Percentiles rank a stretch among this genome's conserved stretches.
These are phyloP conservation scores for Metopolophium dirhodum DNA, from an alignment of 1,140 invertebrate species.

Conservation along the genomic window DNA sequence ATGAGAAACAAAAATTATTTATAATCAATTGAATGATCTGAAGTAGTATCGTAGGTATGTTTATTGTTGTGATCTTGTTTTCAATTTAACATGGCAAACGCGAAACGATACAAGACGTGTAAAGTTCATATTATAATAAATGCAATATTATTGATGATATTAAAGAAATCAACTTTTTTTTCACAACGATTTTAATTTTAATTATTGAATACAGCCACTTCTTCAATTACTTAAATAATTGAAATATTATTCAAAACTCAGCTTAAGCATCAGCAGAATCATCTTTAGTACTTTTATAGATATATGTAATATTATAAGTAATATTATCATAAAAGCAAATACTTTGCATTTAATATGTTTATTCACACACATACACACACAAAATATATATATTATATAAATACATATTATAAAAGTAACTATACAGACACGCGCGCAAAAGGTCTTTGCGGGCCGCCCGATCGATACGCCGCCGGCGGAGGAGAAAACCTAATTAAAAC, in stretches of 20 bases:
- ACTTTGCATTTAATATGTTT: background rate
- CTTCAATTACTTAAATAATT: background rate
- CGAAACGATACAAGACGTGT: background rate
- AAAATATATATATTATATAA: background rate
- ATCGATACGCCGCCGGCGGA: constrained; percentile 47
- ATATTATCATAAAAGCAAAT: background rate
- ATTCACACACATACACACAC: background rate
- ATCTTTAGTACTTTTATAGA: background rate
- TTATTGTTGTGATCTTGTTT: background rate
- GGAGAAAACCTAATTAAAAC: constrained; percentile 57
- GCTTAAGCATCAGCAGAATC: background rate
- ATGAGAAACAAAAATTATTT: background rate
- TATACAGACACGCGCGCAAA: constrained; percentile 30
- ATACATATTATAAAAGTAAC: background rate
- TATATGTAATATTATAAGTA: background rate
- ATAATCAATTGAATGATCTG: background rate
- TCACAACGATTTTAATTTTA: background rate
- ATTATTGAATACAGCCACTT: background rate
- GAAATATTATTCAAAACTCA: background rate
- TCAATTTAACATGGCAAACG: background rate
- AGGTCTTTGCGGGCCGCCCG: background rate
- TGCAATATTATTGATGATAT: background rate
- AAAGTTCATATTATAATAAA: background rate
- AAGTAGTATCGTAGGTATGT: background rate
- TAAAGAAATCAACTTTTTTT: too few species aligned